A percentile compares a stretch with the other conserved stretches of the same genome.
These are phyloP conservation scores for Delphinus delphis DNA, from an alignment of 2,113 vertebrate genomes.

Conservation along the genomic window DNA sequence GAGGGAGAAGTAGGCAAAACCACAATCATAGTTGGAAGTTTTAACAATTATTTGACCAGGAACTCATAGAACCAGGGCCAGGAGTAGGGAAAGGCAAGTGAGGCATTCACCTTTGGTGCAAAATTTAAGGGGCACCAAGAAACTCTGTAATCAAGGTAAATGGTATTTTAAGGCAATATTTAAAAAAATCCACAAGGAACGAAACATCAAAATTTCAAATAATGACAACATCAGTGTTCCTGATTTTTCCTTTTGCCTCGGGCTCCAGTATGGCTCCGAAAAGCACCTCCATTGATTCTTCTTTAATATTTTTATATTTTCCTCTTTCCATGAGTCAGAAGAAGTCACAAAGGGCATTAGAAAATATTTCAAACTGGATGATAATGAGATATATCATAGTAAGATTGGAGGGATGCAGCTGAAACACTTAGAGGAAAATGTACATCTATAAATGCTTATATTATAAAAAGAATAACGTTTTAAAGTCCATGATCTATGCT, in stretches of 20 bases:
- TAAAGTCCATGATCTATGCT: background rate
- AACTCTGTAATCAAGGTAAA: background rate
- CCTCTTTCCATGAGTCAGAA: background rate
- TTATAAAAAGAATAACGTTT: background rate
- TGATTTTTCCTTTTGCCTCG: background rate
- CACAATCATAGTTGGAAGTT: background rate
- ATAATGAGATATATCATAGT: background rate
- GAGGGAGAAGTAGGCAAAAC: background rate
- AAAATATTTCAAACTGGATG: background rate
- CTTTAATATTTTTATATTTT: background rate
- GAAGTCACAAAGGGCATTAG: background rate
- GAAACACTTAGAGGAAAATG: background rate
- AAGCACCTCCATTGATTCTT: background rate
- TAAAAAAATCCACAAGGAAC: background rate
- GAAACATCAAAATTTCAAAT: background rate
- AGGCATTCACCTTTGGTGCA: background rate
- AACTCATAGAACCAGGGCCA: background rate
- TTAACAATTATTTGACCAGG: too few species aligned
- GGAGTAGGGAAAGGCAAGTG: too few species aligned
- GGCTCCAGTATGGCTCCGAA: background rate
- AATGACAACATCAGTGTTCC: background rate
- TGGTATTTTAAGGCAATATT: background rate
- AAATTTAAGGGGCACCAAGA: background rate
- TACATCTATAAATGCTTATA: background rate
- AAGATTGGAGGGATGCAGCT: background rate